Evolutionary conservation across 1,140 invertebrate species (phyloP).

Genomic region (Drosophila bocqueti): DNA sequence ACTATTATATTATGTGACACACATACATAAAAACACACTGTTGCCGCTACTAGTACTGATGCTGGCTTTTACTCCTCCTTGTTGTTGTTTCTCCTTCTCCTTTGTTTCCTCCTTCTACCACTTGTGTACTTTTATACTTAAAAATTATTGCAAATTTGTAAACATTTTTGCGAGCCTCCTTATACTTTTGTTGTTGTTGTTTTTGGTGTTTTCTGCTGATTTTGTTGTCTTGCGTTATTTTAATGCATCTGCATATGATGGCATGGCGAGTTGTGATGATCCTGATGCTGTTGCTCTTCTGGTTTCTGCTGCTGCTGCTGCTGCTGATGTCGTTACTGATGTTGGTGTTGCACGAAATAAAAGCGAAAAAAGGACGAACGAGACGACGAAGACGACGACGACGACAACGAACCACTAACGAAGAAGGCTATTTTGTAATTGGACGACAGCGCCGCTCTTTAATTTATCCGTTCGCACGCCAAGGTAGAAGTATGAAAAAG

Average conservation of each 20-base stretch:
- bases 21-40: slow-evolving; percentile 11
- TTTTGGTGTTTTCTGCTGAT: slow-evolving; percentile 24
- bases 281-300: slow-evolving; percentile 26
- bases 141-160: slow-evolving; percentile 60
- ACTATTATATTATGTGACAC: slow-evolving; percentile 4
- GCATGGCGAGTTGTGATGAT: slow-evolving; percentile 45
- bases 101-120: background rate
- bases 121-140: slow-evolving; percentile 16
- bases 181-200: slow-evolving; percentile 30
- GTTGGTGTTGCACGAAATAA: slow-evolving; percentile 52
- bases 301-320: slow-evolving; percentile 12
- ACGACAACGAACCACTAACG: slow-evolving; percentile 29
- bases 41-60: background rate
- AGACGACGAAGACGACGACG: slow-evolving; percentile 44
- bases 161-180: slow-evolving; percentile 38
- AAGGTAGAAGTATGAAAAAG: slow-evolving; percentile 1
- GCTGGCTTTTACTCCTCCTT: background rate
- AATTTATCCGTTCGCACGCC: background rate
- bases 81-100: background rate
- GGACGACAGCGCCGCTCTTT: slow-evolving; percentile 39
- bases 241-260: slow-evolving; percentile 37
- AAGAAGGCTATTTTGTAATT: slow-evolving; percentile 35
- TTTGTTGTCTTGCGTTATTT: slow-evolving; percentile 17
- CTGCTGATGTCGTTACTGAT: slow-evolving; percentile 23
- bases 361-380: slow-evolving; percentile 59